Evolutionary conservation across 1,140 invertebrate species (phyloP), one percentile per base, ranked within the genome.

Genomic region (Drosophila nasuta): DNA sequence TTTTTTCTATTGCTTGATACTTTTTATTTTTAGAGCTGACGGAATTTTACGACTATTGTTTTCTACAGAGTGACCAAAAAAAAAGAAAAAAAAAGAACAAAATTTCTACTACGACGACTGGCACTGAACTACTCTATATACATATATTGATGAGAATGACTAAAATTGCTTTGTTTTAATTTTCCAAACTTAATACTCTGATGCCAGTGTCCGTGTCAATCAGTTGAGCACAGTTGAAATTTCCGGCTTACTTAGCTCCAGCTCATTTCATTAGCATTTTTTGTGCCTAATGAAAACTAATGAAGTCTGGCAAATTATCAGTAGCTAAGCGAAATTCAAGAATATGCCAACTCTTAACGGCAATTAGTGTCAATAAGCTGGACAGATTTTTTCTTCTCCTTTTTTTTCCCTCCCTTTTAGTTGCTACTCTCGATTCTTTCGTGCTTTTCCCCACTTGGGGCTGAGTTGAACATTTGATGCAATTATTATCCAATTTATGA

Each of bases 401-500:
- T 76, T 10, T 38, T 2, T 3, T 5, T 33, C 17, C 3, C 8
- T 17, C 46, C 3, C 28, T 15, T 5, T 15, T 17, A 3, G 6
- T 35, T 41, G 6, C 30, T 41, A n/a, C 57, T 46, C 52, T 48
- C 51, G 1, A 54, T 35, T 35, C 30, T 15, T 17, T 15, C 43
- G n/a, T 45, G 8, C n/a, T 6, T 25, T 10, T 6, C 25, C 10
- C n/a, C 25, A 49, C 51, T 33, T 15, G 28, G 11, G n/a, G 11
- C 28, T 13, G 5, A 54, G 28, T 52, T 52, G 58, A 60, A 54
- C 64, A 69, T 62, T 62, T 41, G 17, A 54, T 49, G 73, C 82
- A 85, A 85, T 86, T 85, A 86, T 85, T 86, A 38, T 75, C 33
- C 75, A 86, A 85, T 85, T 86, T 85, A 75, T 78, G 78, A 85